Base-by-base conservation (phyloP, 2,797 vertebrate species). In the Enteromius fasciolatus region DNA sequence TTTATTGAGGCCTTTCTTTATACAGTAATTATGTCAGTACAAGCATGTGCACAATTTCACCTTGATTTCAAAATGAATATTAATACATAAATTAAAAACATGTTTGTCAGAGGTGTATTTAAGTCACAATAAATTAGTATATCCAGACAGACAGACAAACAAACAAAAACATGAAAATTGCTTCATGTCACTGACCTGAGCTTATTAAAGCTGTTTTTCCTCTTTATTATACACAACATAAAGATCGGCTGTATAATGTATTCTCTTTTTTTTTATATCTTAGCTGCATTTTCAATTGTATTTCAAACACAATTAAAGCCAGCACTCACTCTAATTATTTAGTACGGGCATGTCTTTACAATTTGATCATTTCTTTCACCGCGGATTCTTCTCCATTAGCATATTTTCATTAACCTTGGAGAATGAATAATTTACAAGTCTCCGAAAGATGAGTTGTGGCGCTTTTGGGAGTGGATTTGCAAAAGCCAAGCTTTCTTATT, bases 311-410 rank as follows among this genome's bases (percentile, higher is more conserved):
- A 87, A 88, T 93, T 93, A 92, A 93, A 94, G 78, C 91, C 92
- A 94, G 93, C 92, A 89, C 84, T 92, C 91, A 88, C 91, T 93
- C 84, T 93, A 94, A 94, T 94, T 93, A 93, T 92, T 94, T 91
- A 84, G 88, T 88, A 89, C 87, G 92, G 89, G 88, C 87, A 90
- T 92, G 92, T 90, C 90, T 91, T 91, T 94, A 90, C 93, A 90
- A 84, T 86, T 86, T 78, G 79, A 88, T 86, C 8, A 80, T 93
- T 94, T 81, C 91, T 93, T 93, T 92, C 86, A 93, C 92, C 85
- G 89, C 80, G 61, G 86, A 90, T 89, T 93, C 87, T 79, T 76
- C 85, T 44, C 90, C 87, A 94, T 95, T 94, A 92, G 82, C 89
- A 92, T 95, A 92, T 93, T 94, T 94, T 92, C 90, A 93, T 94